Conservation (phyloP, 2,797 vertebrate genomes). For the Diglossa cyanea region DNA sequence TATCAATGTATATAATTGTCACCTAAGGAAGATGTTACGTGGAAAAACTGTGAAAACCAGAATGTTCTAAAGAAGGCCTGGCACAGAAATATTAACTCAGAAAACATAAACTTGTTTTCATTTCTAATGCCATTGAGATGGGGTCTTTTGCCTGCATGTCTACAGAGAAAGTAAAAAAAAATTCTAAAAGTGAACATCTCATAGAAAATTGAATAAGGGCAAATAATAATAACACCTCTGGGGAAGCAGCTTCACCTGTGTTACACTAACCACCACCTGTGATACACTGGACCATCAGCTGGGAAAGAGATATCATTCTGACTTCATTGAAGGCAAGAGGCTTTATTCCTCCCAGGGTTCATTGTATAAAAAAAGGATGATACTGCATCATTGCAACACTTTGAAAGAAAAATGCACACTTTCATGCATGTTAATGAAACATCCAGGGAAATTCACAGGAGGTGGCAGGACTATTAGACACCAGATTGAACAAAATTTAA, state of each 20-base stretch:
- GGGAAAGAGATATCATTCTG: background rate
- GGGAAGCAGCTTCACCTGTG: background rate
- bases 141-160: background rate
- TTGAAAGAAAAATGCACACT: background rate
- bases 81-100: background rate
- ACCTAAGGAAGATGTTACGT: background rate
- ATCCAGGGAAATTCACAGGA: background rate
- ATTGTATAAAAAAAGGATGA: background rate
- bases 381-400: background rate
- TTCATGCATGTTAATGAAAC: background rate
- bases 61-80: background rate
- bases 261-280: background rate
- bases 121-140: background rate
- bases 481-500: background rate
- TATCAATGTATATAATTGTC: background rate
- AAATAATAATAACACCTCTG: background rate
- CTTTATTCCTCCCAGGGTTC: background rate
- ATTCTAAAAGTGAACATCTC: background rate
- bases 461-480: background rate
- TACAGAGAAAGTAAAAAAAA: background rate
- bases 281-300: background rate
- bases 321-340: background rate
- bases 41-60: background rate
- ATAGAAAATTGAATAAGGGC: background rate
- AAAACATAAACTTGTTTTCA: background rate